Conservation (phyloP, 2,888 invertebrate species). For the Pecten maximus region DNA sequence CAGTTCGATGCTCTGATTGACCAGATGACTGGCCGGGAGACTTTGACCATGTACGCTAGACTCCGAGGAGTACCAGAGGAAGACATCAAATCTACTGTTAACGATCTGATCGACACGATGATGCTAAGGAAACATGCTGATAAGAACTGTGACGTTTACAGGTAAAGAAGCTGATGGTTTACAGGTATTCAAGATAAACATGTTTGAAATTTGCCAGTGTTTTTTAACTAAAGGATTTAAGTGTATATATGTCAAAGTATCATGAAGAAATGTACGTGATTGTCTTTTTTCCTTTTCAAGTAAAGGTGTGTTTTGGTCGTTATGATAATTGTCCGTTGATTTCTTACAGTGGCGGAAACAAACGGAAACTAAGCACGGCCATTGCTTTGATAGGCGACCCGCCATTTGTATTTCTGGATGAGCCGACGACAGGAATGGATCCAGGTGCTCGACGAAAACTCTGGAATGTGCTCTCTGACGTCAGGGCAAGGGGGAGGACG, state of each 20-base stretch:
- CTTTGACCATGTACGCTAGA: constrained; percentile 88
- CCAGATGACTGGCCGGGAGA: constrained; percentile 90
- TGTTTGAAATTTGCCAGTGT: too few relatives aligned
- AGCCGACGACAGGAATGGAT: constrained; percentile 87
- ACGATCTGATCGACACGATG: constrained; percentile 68
- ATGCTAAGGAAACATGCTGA: constrained; percentile 73
- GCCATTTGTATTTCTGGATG: constrained; percentile 78
- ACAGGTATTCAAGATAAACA: too few relatives aligned
- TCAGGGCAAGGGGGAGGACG: constrained; percentile 88
- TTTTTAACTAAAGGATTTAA: too few relatives aligned
- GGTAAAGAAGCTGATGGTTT: constrained; percentile 54
- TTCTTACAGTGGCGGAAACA: constrained; percentile 77
- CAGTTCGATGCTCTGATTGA: constrained; percentile 92
- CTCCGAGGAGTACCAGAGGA: constrained; percentile 84
- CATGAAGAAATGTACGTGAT: too few relatives aligned
- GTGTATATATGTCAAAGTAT: too few relatives aligned
- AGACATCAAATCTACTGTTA: constrained; percentile 72
- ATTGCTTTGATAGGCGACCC: constrained; percentile 80
- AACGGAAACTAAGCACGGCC: constrained; percentile 78
- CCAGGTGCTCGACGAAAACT: constrained; percentile 91
- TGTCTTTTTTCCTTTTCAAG: too few relatives aligned
- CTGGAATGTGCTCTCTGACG: constrained; percentile 85
- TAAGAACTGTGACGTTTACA: constrained; percentile 69
- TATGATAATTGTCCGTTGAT: neutral
- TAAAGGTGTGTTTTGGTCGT: too few relatives aligned